Conservation (phyloP, 2,113 vertebrate genomes). For the Regulus satrapa region DNA sequence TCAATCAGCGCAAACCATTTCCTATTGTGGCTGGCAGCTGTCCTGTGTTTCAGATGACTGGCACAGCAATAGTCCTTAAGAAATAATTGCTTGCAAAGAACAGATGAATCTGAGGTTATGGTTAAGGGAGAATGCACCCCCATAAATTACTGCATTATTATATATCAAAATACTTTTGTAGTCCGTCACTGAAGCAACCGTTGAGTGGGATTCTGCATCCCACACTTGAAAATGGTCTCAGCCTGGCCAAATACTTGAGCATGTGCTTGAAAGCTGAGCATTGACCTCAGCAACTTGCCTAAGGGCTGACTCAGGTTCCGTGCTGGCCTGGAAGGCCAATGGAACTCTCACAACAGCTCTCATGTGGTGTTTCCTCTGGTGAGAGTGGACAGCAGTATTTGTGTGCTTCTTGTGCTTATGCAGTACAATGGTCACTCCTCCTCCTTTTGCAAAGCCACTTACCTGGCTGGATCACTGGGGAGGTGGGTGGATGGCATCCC, state of each 20-base stretch:
- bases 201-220: constrained; percentile 11
- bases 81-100: background rate
- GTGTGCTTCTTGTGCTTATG: background rate
- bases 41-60: background rate
- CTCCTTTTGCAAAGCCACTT: background rate
- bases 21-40: background rate
- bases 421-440: background rate
- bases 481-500: background rate
- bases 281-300: background rate
- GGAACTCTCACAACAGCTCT: background rate
- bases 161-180: constrained; percentile 22
- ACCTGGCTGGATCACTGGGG: background rate
- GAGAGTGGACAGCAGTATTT: background rate
- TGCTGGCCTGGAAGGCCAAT: background rate
- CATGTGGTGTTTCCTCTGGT: background rate
- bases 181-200: background rate
- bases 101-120: constrained; percentile 13
- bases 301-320: background rate
- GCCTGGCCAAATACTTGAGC: background rate
- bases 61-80: background rate
- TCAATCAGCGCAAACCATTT: background rate
- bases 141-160: background rate
- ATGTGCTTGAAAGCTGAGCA: background rate
- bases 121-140: background rate
- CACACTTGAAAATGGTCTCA: background rate